Evolutionary conservation across 2,888 invertebrate genomes (phyloP), one percentile per base, ranked within the genome.

Genomic region (Gasteruption jaculator): DNA sequence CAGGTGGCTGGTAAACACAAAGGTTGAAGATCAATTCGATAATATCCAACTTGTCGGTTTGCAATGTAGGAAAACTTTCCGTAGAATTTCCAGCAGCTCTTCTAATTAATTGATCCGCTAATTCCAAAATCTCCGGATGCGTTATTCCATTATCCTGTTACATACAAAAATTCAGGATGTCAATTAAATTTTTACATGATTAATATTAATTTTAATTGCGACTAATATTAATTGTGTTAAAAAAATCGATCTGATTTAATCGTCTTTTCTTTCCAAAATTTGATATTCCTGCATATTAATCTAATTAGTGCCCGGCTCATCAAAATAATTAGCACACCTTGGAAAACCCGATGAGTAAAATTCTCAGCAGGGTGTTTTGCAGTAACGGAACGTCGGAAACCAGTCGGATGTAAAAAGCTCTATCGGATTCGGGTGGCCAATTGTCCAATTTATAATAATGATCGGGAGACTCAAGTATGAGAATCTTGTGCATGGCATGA

Each of bases 371-470:
- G 0, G 92, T 90, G 56, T 85, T 86, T 73, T 95, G 91, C 24
- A 84, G 77, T 31, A 95, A 76, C 1, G 94, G 95, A 11, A 91
- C 86, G 71, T 96, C 95, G 22, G 87, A 85, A 41, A 89, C 86
- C 41, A 93, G 73, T 16, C 93, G 77, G 61, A 91, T 76, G 39
- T 87, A 81, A 31, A 83, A 71, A 19, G 81, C 81, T 52, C 94
- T 78, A 58, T 96, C 95, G 6, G 83, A 82, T 71, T 97, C 96
- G 0, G 90, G 85, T 1, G 93, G 93, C 91, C 94, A 95, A 70
- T 86, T 86, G 71, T 87, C 86, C 47, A 81, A 74, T 68, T 88
- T 88, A 60, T 83, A 85, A 73, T 91, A 91, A 43, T 83, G 80
- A 48, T 91, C 91, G 0, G 82, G 78, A 41, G 80, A 78, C 65